Conservation (phyloP, 1,140 invertebrate genomes). For the Bradynema listronoti region DNA sequence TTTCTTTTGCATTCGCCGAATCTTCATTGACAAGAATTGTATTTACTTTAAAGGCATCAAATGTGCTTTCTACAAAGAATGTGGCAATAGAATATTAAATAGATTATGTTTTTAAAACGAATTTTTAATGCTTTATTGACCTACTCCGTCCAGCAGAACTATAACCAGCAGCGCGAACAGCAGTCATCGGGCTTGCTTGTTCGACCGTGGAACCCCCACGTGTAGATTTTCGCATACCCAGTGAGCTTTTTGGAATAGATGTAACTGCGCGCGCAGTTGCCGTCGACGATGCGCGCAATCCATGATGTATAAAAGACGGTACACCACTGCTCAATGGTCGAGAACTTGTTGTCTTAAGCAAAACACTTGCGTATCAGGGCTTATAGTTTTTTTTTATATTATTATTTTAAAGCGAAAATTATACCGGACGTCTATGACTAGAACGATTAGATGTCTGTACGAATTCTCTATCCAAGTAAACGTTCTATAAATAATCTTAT, state of each 20-base stretch:
- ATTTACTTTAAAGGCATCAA: constrained; percentile 69
- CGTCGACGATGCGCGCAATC: no score
- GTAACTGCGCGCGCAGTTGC: constrained; percentile 7
- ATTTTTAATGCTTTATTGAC: no score
- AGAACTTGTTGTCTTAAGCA: background rate
- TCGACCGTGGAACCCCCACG: constrained; percentile 18
- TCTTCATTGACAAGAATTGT: constrained; percentile 17
- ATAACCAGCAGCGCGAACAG: constrained; percentile 86
- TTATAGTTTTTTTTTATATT: no score
- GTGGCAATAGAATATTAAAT: constrained; percentile 1
- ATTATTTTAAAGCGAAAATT: no score
- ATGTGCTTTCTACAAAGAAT: constrained; percentile 62
- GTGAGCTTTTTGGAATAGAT: no score
- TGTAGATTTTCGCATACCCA: constrained; percentile 20
- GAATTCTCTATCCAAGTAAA: constrained; percentile 45
- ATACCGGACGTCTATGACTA: constrained; percentile 52
- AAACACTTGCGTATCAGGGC: constrained; percentile 1
- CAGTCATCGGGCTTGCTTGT: constrained; percentile 77
- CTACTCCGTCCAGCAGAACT: constrained; percentile 66
- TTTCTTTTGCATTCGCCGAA: constrained; percentile 3
- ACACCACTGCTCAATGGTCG: background rate
- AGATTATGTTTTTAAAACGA: background rate
- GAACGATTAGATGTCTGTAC: constrained; percentile 45
- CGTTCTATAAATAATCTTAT: constrained; percentile 48
- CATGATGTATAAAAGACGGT: no score